Evolutionary conservation across 2,888 invertebrate species (phyloP).

Genomic region (Chloroclystis v-ata): DNA sequence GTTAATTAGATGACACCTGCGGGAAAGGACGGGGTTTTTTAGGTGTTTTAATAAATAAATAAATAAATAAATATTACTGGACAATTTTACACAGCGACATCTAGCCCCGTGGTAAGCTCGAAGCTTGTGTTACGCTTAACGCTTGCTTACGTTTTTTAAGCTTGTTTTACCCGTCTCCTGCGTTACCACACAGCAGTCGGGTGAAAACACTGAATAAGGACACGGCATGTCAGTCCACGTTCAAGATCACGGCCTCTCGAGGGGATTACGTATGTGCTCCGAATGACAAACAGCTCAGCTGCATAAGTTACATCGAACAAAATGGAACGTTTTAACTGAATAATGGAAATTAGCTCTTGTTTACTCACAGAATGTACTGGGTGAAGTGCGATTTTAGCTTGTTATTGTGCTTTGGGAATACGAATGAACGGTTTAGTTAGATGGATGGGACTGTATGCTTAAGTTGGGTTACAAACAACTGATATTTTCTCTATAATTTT

Average conservation of each 20-base stretch:
- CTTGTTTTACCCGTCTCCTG: too few relatives aligned
- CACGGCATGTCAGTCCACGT: slow-evolving; percentile 46
- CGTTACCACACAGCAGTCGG: too few relatives aligned
- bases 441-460: neutral
- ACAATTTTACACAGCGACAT: too few relatives aligned
- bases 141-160: too few relatives aligned
- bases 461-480: too few relatives aligned
- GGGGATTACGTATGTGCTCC: slow-evolving; percentile 61
- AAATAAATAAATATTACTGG: too few relatives aligned
- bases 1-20: too few relatives aligned
- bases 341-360: slow-evolving; percentile 46
- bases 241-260: slow-evolving; percentile 64
- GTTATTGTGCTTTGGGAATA: slow-evolving; percentile 16
- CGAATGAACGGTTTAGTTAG: neutral
- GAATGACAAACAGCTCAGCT: slow-evolving; percentile 63
- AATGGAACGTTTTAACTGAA: slow-evolving; percentile 46
- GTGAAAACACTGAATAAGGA: slow-evolving; percentile 42
- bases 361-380: slow-evolving; percentile 24
- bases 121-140: too few relatives aligned
- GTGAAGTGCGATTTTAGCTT: slow-evolving; percentile 25
- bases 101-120: too few relatives aligned
- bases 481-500: neutral
- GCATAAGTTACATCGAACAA: slow-evolving; percentile 48
- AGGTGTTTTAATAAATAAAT: too few relatives aligned
- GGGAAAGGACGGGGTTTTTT: too few relatives aligned